Evolutionary conservation across 2,888 invertebrate species (phyloP).

Genomic region (Hymenopus coronatus): DNA sequence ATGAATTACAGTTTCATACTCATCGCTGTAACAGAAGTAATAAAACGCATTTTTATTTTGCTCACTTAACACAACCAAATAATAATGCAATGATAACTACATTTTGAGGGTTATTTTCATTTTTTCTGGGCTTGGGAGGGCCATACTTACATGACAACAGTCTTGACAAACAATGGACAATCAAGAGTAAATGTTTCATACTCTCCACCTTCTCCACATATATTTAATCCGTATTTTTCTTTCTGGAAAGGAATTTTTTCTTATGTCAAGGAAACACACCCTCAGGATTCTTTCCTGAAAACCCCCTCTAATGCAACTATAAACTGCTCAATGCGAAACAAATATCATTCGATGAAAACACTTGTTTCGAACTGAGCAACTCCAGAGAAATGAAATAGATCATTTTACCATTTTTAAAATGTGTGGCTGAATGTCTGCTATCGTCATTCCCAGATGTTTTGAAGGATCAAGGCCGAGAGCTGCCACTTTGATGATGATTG

Average conservation of each 20-base stretch:
- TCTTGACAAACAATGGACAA: slow-evolving; percentile 91
- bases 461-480: slow-evolving; percentile 84
- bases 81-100: not conserved
- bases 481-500: slow-evolving; percentile 97
- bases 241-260: slow-evolving; percentile 53
- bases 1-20: slow-evolving; percentile 82
- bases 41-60: slow-evolving; percentile 25
- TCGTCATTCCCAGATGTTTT: slow-evolving; percentile 81
- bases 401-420: slow-evolving; percentile 72
- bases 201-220: slow-evolving; percentile 99
- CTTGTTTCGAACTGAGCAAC: slow-evolving; percentile 11
- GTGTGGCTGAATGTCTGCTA: slow-evolving; percentile 83
- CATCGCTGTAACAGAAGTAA: slow-evolving; percentile 61
- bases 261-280: slow-evolving; percentile 27
- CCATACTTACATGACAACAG: slow-evolving; percentile 79
- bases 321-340: slow-evolving; percentile 12
- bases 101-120: not conserved
- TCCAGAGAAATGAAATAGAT: not conserved
- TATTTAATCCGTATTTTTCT: slow-evolving; percentile 89
- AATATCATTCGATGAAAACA: not conserved
- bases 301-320: not conserved
- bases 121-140: not conserved
- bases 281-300: slow-evolving; percentile 17
- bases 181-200: slow-evolving; percentile 97
- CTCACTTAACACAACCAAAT: not conserved